phyloP scores from a whole-genome alignment of 2,888 invertebrate genomes.

The Andrena dorsata region DNA sequence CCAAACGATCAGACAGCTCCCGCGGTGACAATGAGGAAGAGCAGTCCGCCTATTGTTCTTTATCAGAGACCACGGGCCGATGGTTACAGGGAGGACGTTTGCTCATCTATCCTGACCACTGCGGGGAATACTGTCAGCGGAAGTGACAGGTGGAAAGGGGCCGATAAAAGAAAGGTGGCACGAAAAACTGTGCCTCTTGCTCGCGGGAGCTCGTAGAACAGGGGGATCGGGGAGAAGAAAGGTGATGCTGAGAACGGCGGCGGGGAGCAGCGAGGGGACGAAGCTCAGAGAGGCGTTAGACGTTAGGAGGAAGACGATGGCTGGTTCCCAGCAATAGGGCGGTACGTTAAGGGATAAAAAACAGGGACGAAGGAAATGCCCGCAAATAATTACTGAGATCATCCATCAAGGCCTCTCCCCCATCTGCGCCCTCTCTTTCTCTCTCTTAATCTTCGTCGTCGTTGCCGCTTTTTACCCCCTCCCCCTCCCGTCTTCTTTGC shows the following conservation, averaged over 20 bases:
- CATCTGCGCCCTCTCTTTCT: conserved; percentile 25
- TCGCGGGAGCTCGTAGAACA: conserved; percentile 5
- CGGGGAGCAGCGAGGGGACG: background rate
- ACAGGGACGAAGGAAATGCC: conserved; percentile 51
- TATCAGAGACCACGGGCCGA: conserved; percentile 70
- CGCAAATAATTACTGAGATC: conserved; percentile 76
- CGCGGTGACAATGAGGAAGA: conserved; percentile 55
- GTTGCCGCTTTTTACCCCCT: conserved; percentile 39
- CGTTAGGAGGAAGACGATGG: conserved; percentile 32
- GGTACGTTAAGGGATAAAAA: conserved; percentile 30
- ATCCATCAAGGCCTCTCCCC: conserved; percentile 70
- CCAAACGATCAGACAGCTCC: conserved; percentile 4
- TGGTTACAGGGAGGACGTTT: conserved; percentile 59
- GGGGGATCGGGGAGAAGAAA: conserved; percentile 12
- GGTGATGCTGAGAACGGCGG: background rate
- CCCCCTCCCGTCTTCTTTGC: conserved; percentile 25
- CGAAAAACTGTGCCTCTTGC: conserved; percentile 35
- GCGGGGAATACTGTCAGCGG: conserved; percentile 37
- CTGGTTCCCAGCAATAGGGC: conserved; percentile 37
- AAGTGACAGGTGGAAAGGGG: conserved; percentile 55
- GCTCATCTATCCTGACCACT: conserved; percentile 63
- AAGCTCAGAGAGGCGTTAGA: conserved; percentile 13
- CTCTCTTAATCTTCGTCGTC: conserved; percentile 50
- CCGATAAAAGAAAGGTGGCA: conserved; percentile 60
- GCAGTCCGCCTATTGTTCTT: conserved; percentile 70